Evolutionary conservation across 2,888 invertebrate species (phyloP).

Genomic region (Leuctra nigra): DNA sequence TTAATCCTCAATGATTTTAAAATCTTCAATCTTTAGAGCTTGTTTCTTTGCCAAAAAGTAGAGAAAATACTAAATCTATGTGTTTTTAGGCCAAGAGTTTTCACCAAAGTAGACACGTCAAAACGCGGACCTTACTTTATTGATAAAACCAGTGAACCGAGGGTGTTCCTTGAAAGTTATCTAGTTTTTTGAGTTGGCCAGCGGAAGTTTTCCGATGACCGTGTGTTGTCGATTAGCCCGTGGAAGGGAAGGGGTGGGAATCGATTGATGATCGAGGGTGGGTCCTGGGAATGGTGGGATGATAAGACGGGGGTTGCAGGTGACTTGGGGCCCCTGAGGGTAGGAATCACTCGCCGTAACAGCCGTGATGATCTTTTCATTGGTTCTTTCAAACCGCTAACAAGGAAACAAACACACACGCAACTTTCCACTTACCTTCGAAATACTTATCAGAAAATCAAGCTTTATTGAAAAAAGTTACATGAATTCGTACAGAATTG

Average conservation of each 20-base stretch:
- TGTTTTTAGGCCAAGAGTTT: no score
- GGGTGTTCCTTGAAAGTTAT: background rate
- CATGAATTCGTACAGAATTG: no score
- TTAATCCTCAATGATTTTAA: no score
- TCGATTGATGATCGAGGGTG: background rate
- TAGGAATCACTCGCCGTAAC: background rate
- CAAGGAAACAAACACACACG: conserved; percentile 14
- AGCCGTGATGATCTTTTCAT: conserved; percentile 16
- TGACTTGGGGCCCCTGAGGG: background rate
- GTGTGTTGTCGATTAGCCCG: conserved; percentile 3
- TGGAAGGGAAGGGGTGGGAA: background rate
- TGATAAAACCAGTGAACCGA: background rate
- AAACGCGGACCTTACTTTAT: background rate
- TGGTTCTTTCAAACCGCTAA: conserved; percentile 10
- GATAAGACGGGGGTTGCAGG: background rate
- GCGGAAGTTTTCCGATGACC: background rate
- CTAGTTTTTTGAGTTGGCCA: background rate
- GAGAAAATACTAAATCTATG: no score
- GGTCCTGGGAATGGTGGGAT: background rate
- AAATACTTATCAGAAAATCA: conserved; percentile 4
- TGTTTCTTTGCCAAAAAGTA: no score
- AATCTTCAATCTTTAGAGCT: no score
- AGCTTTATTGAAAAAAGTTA: conserved; percentile 16
- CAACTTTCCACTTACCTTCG: conserved; percentile 6
- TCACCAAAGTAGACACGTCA: no score